Evolutionary conservation across 2,113 vertebrate species (phyloP), one percentile per base, ranked within the genome.

Genomic region (Amblyopsis rosae): DNA sequence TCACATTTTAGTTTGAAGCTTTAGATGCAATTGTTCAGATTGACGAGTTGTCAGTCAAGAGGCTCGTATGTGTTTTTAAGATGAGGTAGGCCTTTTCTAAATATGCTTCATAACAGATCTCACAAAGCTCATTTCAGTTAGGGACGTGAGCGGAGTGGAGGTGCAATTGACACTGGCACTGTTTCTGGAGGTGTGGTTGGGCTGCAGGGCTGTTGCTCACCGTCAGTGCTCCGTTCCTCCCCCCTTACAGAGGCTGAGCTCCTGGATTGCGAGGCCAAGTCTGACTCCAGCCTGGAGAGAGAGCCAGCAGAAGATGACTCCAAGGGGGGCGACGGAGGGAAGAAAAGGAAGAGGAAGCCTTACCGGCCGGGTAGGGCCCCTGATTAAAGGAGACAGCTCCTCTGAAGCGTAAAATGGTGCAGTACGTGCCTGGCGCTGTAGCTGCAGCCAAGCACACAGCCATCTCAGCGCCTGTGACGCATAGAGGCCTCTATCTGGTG

Each of bases 321-420:
- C 65, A 98, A 98, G 88, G 95, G 93, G 79, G 79, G 91, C 58
- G 96, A 98, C 50, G 92, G 91, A 12, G 80, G 94, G 77, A 99
- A 98, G 88, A 99, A 99, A 93, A 95, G 97, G 82, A 99, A 99
- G 72, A 92, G 98, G 87, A 99, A 99, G 88, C 98, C 98, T n/a
- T 99, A 99, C 83, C 93, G 98, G 86, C 98, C 98, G 82, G 98
- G 98, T 99, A 90, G 76, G 83, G 76, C 83, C 83, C 80, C 80
- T 88, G 88, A 90, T 92, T 85, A 74, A 88, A 92, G 82, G 85
- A 89, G 88, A 91, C 89, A 90, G 88, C 89, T 93, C 79, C 82
- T 81, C 76, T 88, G 77, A 85, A 84, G 88, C 83, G 65, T 88
- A 84, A 92, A 92, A 90, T 90, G 82, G 77, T 78, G 82, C 86